Base-by-base conservation (phyloP, 2,888 invertebrate species). In the Limnephilus rhombicus region DNA sequence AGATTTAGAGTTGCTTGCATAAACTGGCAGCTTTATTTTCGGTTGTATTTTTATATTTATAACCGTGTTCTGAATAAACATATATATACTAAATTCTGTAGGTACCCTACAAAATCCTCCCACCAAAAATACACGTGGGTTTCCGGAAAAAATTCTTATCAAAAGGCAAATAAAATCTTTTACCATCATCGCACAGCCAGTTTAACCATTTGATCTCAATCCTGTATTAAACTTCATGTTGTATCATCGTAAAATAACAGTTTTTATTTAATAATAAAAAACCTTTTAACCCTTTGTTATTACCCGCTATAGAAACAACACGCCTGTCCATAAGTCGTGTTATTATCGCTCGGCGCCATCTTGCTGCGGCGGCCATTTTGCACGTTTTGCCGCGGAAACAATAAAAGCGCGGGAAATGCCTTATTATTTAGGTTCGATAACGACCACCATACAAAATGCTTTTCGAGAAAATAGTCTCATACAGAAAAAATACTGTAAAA, bases 361-460 rank as follows among this genome's bases (percentile, higher is more conserved):
- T 37, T 86, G 83, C 29, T 86, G 49, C 41, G 86, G 86, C 86
- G 49, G 86, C 86, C 83, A 90, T 83, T 90, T 90, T 90, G n/a
- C 83, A 53, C 90, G 83, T 90, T 90, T 85, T 85, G 29, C 90
- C 90, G 90, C 90, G 90, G 90, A 90, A 90, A 90, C 90, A 90
- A 90, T 90, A 90, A 90, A 90, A 83, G 85, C 85, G 45, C 90
- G 90, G 83, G 83, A 90, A 90, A 49, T 37, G 90, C 83, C 90
- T 90, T 90, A 85, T 90, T 90, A 90, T 82, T 85, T 90, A 90
- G 89, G 53, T 24, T 45, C 45, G 85, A 90, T 90, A 90, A 53
- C 85, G 83, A n/a, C 83, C 81, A 2, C 45, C n/a, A 80, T 80
- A 15, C 29, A 53, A 24, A 68, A 68, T 88, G 49, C 80, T 41